A percentile compares a stretch with the other conserved stretches of the same genome.
Evolutionary conservation across 2,113 vertebrate species (phyloP).

Genomic region (Grammomys dolichurus): DNA sequence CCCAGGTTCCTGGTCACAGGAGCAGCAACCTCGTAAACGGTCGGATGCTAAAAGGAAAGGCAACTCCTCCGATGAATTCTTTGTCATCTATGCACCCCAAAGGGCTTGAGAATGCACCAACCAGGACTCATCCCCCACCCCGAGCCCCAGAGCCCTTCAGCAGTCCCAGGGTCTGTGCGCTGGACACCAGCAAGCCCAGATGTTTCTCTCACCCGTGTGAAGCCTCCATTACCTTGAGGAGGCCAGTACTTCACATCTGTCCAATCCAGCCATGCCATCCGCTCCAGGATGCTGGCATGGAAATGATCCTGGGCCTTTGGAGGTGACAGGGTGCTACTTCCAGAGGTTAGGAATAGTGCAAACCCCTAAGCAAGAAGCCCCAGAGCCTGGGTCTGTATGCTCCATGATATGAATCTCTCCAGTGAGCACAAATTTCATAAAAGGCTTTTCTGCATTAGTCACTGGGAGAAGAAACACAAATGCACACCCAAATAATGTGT

Average conservation of each 20-base stretch:
- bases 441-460: neutral
- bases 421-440: neutral
- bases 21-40: fast-evolving
- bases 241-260: neutral
- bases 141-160: neutral
- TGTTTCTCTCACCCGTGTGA: neutral
- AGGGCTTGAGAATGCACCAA: neutral
- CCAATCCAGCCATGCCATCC: neutral
- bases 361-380: neutral
- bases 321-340: neutral
- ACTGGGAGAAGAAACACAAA: neutral
- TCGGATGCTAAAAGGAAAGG: too few relatives aligned
- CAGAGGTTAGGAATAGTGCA: neutral
- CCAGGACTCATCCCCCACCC: too few relatives aligned
- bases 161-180: too few relatives aligned
- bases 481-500: neutral
- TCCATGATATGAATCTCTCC: fast-evolving
- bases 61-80: neutral
- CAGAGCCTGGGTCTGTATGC: fast-evolving
- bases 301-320: neutral
- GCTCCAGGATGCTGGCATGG: too few relatives aligned
- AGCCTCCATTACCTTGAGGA: too few relatives aligned
- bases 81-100: fast-evolving
- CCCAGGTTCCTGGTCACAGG: neutral
- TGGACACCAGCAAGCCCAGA: too few relatives aligned